These are phyloP conservation scores for Conomelus anceps DNA, from an alignment of 2,888 invertebrate species.

Conservation along the genomic window DNA sequence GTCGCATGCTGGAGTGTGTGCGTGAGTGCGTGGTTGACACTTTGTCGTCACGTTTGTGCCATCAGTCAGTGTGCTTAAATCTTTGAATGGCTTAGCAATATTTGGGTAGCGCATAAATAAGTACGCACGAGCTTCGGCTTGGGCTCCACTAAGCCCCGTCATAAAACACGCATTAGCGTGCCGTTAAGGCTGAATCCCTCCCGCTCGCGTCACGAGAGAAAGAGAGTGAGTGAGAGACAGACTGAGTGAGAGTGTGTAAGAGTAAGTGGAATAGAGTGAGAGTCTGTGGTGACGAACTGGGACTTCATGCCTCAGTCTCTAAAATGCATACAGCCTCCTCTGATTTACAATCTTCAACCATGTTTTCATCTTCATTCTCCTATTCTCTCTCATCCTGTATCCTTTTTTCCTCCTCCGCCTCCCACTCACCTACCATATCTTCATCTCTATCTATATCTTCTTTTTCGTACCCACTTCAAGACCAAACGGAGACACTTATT, in stretches of 20 bases:
- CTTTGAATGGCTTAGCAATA: slow-evolving; percentile 13
- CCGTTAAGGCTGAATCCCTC: background rate
- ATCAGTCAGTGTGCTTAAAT: slow-evolving; percentile 8
- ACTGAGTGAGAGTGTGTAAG: too few species aligned
- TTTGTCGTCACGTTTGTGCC: background rate
- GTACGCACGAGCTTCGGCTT: background rate
- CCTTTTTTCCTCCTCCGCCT: background rate
- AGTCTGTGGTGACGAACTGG: background rate
- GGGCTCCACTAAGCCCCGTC: slow-evolving; percentile 1
- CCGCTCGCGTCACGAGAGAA: background rate
- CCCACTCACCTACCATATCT: background rate
- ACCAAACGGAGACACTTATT: too few species aligned
- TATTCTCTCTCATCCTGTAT: background rate
- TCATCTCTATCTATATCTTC: background rate
- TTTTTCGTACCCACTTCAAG: background rate
- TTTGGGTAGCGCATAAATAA: slow-evolving; percentile 13
- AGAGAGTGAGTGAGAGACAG: background rate
- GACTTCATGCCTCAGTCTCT: background rate
- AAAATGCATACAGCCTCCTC: background rate
- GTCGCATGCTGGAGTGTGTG: background rate
- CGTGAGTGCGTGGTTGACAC: background rate
- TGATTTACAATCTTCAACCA: background rate
- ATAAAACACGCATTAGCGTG: slow-evolving; percentile 10
- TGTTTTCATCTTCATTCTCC: background rate
- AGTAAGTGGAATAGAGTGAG: too few species aligned